phyloP scores from a whole-genome alignment of 2,888 invertebrate genomes.

The Oxytorus armatus region DNA sequence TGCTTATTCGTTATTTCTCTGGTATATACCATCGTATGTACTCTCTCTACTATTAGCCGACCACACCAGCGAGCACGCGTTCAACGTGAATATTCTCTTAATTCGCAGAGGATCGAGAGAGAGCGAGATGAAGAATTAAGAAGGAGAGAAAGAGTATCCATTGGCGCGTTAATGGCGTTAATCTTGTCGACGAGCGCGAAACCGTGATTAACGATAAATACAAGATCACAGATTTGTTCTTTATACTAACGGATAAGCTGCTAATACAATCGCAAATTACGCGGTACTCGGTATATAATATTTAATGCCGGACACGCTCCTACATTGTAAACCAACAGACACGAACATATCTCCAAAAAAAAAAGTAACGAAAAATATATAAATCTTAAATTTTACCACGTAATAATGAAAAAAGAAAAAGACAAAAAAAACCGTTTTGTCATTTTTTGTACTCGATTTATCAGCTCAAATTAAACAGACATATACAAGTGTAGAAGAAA shows the following conservation, averaged over 20 bases:
- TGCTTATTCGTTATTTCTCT: conserved; percentile 63
- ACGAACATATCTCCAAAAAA: not conserved
- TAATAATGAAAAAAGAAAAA: not conserved
- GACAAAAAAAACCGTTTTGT: not conserved
- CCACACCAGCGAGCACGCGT: conserved; percentile 53
- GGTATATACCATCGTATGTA: conserved; percentile 47
- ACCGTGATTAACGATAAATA: conserved; percentile 73
- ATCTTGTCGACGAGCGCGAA: conserved; percentile 72
- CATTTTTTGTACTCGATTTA: conserved; percentile 21
- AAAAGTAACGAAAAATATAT: not conserved
- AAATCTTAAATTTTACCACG: not conserved
- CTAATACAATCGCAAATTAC: conserved; percentile 55
- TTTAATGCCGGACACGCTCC: not conserved
- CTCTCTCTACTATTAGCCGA: conserved; percentile 36
- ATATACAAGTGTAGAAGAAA: not conserved
- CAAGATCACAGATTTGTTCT: conserved; percentile 68
- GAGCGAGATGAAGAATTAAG: not conserved
- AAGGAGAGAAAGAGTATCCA: conserved; percentile 54
- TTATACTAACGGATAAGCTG: conserved; percentile 53
- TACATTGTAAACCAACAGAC: not conserved
- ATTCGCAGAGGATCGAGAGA: conserved; percentile 65
- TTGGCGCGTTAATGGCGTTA: conserved; percentile 77
- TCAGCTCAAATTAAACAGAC: conserved; percentile 11
- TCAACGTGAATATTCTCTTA: conserved; percentile 74
- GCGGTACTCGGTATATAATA: conserved; percentile 7